Percentiles rank a stretch among this genome's conserved stretches.
phyloP scores from a whole-genome alignment of 1,140 invertebrate species.

The Cotesia glomerata region DNA sequence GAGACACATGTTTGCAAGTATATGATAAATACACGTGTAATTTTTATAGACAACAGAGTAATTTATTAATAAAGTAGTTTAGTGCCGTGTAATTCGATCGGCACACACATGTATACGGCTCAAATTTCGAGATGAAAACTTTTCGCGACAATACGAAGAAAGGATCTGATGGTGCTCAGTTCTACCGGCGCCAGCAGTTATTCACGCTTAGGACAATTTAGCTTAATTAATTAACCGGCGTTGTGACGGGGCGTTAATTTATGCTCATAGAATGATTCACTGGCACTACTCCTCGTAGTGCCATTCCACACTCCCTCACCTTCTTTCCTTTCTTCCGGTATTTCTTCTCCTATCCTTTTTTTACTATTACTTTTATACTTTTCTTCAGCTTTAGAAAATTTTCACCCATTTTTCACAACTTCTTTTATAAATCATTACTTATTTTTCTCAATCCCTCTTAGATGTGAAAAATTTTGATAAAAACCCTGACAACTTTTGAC shows the following conservation, averaged over 20 bases:
- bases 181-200: slow-evolving; percentile 47
- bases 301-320: background rate
- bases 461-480: background rate
- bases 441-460: background rate
- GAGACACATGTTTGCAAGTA: no score
- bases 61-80: no score
- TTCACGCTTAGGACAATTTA: slow-evolving; percentile 60
- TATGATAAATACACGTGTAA: no score
- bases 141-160: background rate
- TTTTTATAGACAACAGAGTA: no score
- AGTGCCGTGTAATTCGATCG: no score
- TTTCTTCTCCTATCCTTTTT: no score
- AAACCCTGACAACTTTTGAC: no score
- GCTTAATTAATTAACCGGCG: slow-evolving; percentile 60
- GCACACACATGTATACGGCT: no score
- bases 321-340: no score
- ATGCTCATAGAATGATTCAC: slow-evolving; percentile 59
- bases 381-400: slow-evolving; percentile 5
- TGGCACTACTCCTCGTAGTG: slow-evolving; percentile 8
- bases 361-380: background rate
- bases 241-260: slow-evolving; percentile 57
- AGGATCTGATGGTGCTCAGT: background rate
- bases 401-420: slow-evolving; percentile 5
- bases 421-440: background rate
- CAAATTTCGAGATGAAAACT: background rate